Evolutionary conservation across 2,888 invertebrate species (phyloP), one percentile per base, ranked within the genome.

Genomic region (Notodonta dromedarius): DNA sequence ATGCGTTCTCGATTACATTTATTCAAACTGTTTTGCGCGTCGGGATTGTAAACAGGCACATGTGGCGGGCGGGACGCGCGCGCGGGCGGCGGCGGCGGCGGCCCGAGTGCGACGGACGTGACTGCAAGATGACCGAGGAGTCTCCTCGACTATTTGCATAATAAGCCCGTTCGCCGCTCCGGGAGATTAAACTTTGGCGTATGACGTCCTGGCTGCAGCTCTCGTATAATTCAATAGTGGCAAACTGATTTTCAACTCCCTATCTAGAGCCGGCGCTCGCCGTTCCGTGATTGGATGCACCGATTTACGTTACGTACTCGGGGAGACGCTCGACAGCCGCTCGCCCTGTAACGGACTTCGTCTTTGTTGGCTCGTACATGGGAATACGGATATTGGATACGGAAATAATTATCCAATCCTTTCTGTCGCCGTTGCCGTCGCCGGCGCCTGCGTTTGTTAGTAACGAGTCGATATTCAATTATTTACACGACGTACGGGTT

Each of bases 201-300:
- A 90, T 90, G 90, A 90, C 90, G 88, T 88, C 85, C 86, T 84
- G 84, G 84, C 87, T 87, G 89, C 86, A 86, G 87, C 87, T 82
- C 85, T 85, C 87, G 86, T 90, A 88, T 91, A 91, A 92, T 91
- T 92, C 90, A 92, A 92, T 92, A 91, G 90, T 87, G 89, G 88
- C 88, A 87, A 90, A 90, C 90, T 91, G 90, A 91, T 89, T 92
- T 86, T 83, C 80, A 87, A 88, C 81, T 90, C 86, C 76, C 82
- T 74, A 82, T 79, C 80, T 76, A 69, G 78, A 73, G 79, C 76
- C 76, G 74, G 76, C 73, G 75, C 71, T 65, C 69, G 74, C 61
- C 69, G 73, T 69, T 67, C 70, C 78, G 84, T 86, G 91, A 89
- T 90, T 89, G 86, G 86, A 82, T 82, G 84, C 84, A 80, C 80